phyloP scores from a whole-genome alignment of 1,140 invertebrate genomes.

The Apolygus lucorum region DNA sequence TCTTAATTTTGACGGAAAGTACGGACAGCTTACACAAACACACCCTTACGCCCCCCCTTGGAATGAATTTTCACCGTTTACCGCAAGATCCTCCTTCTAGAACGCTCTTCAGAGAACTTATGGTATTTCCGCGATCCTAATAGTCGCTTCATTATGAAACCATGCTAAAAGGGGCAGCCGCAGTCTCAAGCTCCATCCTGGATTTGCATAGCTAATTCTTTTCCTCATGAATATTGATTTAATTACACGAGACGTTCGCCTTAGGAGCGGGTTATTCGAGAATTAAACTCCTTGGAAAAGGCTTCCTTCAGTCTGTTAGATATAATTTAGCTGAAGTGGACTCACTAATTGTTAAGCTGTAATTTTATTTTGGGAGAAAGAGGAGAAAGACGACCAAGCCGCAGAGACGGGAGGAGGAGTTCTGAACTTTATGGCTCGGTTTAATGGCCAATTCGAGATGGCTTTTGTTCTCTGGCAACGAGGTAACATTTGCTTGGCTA shows the following conservation, averaged over 20 bases:
- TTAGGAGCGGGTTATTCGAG: background rate
- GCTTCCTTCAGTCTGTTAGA: background rate
- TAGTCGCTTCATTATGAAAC: background rate
- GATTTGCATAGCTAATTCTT: conserved; percentile 17
- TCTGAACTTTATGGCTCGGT: background rate
- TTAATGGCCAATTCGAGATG: background rate
- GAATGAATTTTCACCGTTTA: too few species aligned
- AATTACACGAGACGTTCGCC: conserved; percentile 11
- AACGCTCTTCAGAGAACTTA: too few species aligned
- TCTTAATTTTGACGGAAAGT: too few species aligned
- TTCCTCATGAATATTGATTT: conserved; percentile 19
- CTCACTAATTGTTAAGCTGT: conserved; percentile 16
- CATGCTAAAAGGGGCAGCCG: background rate
- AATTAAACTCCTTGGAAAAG: background rate
- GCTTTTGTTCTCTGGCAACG: background rate
- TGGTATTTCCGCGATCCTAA: too few species aligned
- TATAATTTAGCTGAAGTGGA: conserved; percentile 4
- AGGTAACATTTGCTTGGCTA: background rate
- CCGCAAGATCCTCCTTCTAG: too few species aligned
- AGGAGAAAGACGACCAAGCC: background rate
- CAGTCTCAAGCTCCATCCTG: background rate
- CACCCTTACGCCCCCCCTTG: too few species aligned
- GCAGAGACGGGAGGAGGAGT: background rate
- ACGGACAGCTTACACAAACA: too few species aligned
- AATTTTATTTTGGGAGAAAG: background rate